A percentile compares a stretch with the other conserved stretches of the same genome.
These are phyloP conservation scores for Pyrrhia umbra DNA, from an alignment of 2,888 invertebrate genomes.

Conservation along the genomic window DNA sequence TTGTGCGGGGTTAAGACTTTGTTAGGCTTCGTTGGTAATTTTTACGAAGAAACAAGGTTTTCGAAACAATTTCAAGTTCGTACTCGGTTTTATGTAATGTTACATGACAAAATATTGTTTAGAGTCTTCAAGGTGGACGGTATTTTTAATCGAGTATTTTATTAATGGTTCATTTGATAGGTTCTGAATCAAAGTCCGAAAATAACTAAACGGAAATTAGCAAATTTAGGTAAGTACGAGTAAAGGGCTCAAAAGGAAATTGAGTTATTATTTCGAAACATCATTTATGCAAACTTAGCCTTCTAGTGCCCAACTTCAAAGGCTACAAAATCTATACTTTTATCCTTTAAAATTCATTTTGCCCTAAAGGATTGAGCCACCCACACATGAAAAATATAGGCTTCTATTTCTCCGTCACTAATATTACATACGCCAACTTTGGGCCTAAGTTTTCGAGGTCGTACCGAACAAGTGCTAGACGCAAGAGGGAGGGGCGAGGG, in stretches of 20 bases:
- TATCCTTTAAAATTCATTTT: slow-evolving; percentile 32
- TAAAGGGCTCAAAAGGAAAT: too few species aligned
- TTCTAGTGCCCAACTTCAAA: slow-evolving; percentile 24
- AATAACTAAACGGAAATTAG: not conserved
- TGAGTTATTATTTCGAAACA: not conserved
- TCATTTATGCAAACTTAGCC: slow-evolving; percentile 14
- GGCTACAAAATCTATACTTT: slow-evolving; percentile 9
- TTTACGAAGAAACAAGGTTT: slow-evolving; percentile 20
- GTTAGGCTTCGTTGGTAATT: slow-evolving; percentile 40
- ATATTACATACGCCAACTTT: slow-evolving; percentile 59
- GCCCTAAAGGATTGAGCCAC: slow-evolving; percentile 31
- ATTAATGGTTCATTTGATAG: not conserved
- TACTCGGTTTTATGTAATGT: slow-evolving; percentile 15
- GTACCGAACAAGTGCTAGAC: slow-evolving; percentile 80
- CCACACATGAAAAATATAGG: slow-evolving; percentile 52
- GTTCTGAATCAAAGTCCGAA: not conserved
- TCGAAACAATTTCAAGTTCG: slow-evolving; percentile 32
- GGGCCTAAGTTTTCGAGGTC: slow-evolving; percentile 83
- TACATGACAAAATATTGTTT: slow-evolving; percentile 4
- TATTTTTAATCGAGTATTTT: not conserved
- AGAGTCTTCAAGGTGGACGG: slow-evolving; percentile 5
- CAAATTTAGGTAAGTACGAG: too few species aligned
- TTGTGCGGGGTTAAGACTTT: slow-evolving; percentile 24
- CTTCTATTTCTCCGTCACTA: slow-evolving; percentile 51
- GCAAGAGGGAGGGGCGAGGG: slow-evolving; percentile 65